A percentile compares a stretch with the other conserved stretches of the same genome.
Evolutionary conservation across 2,888 invertebrate genomes (phyloP).

Genomic region (Aphodius sticticus): DNA sequence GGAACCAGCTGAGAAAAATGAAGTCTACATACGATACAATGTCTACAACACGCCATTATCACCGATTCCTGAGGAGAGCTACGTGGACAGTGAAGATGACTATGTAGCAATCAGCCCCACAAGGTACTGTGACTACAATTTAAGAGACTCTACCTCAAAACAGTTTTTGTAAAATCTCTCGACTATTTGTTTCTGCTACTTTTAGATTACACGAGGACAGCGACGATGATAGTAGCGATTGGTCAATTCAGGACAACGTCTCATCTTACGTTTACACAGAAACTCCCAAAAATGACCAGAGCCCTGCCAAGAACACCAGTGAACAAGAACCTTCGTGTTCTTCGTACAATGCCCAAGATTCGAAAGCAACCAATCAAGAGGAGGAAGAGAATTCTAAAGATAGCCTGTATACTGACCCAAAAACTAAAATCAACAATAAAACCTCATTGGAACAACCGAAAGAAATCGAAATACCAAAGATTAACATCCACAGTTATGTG

Average conservation of each 20-base stretch:
- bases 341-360: constrained; percentile 66
- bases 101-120: constrained; percentile 33
- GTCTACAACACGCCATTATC: constrained; percentile 67
- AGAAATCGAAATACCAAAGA: constrained; percentile 26
- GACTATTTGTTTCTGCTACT: neutral
- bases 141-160: neutral
- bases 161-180: neutral
- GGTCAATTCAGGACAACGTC: constrained; percentile 57
- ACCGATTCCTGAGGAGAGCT: constrained; percentile 68
- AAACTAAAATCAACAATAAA: neutral
- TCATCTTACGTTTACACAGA: constrained; percentile 51
- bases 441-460: neutral
- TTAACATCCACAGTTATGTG: constrained; percentile 36
- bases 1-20: constrained; percentile 55
- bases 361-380: constrained; percentile 12
- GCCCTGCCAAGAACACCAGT: constrained; percentile 53
- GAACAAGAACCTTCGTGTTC: constrained; percentile 66
- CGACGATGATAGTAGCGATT: constrained; percentile 54
- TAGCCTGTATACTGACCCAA: constrained; percentile 28
- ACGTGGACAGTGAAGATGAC: constrained; percentile 36
- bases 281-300: constrained; percentile 58
- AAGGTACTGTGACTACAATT: constrained; percentile 20
- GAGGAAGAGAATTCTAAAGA: constrained; percentile 26
- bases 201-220: constrained; percentile 37
- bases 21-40: constrained; percentile 63